Evolutionary conservation across 1,140 invertebrate species (phyloP), one percentile per base, ranked within the genome.

Genomic region (Phortica variegata): DNA sequence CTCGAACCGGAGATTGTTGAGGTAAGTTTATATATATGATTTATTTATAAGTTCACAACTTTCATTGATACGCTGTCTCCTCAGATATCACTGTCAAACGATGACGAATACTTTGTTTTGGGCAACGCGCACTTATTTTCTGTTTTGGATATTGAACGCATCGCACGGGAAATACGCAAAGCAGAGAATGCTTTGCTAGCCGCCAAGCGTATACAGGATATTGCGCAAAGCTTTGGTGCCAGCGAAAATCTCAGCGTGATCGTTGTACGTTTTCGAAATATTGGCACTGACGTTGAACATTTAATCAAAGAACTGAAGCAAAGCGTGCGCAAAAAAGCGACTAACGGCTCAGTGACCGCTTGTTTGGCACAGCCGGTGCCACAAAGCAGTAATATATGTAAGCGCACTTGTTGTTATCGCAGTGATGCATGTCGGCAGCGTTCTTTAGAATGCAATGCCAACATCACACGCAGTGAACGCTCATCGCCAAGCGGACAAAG

Each of bases 401-500:
- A 81, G 45, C 75, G 81, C 4, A 83, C 83, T 48, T 85, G 84
- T 56, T 85, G 84, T 54, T 84, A 84, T 54, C 76, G 81, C 6
- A 79, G 81, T 52, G 83, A 82, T 53, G 80, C 82, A 20, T 85
- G 83, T 49, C 80, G 80, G 20, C 84, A 83, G 62, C 81, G 47
- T 13, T 51, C 52, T 7, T 17, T 69, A 16, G 65, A 65, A 20
- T 60, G 65, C 37, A 61, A 65, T n/a, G n/a, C 5, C 5, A 8
- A 12, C 10, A 5, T 21, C 0, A 21, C 65, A 43, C 59, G 55
- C 38, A 84, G 82, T 29, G 84, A 90, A 54, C 79, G 89, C 12
- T 89, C 87, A 10, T 91, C 89, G 1, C 88, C 89, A 0, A 90
- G 88, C 53, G 89, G 89, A 0, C 88, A 91, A 66, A 90, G 88